A percentile compares a stretch with the other conserved stretches of the same genome.
phyloP scores from a whole-genome alignment of 2,113 vertebrate species.

The Dendrocopos noguchii region DNA sequence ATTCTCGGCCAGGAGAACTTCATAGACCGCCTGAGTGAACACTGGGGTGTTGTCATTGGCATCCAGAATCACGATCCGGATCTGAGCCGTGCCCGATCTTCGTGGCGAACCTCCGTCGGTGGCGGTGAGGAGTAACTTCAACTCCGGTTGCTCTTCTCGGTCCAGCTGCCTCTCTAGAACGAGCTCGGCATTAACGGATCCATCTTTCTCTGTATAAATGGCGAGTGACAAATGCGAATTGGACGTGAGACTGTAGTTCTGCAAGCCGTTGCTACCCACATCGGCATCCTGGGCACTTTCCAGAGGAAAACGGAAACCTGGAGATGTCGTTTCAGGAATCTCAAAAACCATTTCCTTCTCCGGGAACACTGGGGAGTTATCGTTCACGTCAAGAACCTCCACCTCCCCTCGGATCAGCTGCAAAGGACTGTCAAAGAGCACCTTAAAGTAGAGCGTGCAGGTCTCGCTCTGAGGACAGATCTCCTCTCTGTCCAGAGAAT shows the following conservation, averaged over 20 bases:
- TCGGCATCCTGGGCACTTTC: slow-evolving; percentile 50
- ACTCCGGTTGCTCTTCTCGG: slow-evolving; percentile 11
- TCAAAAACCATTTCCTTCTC: slow-evolving; percentile 59
- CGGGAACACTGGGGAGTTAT: slow-evolving; percentile 79
- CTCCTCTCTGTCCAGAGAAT: too few relatives aligned
- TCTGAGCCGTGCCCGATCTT: neutral
- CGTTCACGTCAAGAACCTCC: slow-evolving; percentile 37
- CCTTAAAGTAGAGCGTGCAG: too few relatives aligned
- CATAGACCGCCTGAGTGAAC: slow-evolving; percentile 42
- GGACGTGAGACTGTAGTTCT: slow-evolving; percentile 55
- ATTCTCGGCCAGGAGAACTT: slow-evolving; percentile 66
- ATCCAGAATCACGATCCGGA: slow-evolving; percentile 58
- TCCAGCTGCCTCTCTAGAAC: slow-evolving; percentile 60
- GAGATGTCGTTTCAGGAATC: slow-evolving; percentile 33
- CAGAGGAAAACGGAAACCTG: slow-evolving; percentile 47
- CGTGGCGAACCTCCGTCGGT: slow-evolving; percentile 39
- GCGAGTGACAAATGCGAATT: slow-evolving; percentile 64
- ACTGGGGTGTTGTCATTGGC: slow-evolving; percentile 61
- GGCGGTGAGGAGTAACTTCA: slow-evolving; percentile 55
- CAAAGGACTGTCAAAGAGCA: too few relatives aligned
- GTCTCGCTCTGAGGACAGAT: too few relatives aligned
- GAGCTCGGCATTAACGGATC: slow-evolving; percentile 14
- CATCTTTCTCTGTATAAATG: neutral
- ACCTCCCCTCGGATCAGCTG: too few relatives aligned
- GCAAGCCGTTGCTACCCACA: slow-evolving; percentile 60